These are phyloP conservation scores for Tiliacea citrago DNA, from an alignment of 2,888 invertebrate species.

Conservation along the genomic window DNA sequence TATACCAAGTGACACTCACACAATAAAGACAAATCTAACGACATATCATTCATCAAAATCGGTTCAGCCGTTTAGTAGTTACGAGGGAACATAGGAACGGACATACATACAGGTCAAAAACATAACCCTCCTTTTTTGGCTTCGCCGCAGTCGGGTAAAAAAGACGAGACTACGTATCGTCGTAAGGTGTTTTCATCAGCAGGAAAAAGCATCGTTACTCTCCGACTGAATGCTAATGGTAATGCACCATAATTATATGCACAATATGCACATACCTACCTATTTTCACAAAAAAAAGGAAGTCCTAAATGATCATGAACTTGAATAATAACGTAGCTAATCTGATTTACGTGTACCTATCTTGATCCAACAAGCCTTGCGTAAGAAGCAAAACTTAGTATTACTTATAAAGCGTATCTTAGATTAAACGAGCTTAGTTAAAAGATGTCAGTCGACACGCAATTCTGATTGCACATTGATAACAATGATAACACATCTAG, in stretches of 20 bases:
- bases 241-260: too few relatives aligned
- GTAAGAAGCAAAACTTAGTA: conserved; percentile 7
- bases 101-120: too few relatives aligned
- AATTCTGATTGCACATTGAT: conserved; percentile 25
- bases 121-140: too few relatives aligned
- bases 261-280: neutral
- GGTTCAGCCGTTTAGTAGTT: too few relatives aligned
- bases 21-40: too few relatives aligned
- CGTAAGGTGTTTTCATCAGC: neutral
- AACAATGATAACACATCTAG: conserved; percentile 14
- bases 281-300: neutral
- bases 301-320: neutral
- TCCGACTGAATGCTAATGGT: neutral
- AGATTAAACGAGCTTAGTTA: conserved; percentile 13
- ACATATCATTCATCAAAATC: too few relatives aligned
- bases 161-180: neutral
- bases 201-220: neutral
- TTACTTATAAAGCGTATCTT: conserved; percentile 1
- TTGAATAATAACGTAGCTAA: neutral
- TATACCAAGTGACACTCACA: too few relatives aligned
- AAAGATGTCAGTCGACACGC: conserved; percentile 44
- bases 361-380: conserved; percentile 1
- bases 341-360: neutral
- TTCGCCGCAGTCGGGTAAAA: too few relatives aligned
- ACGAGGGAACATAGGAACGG: too few relatives aligned